Base-by-base conservation (phyloP, 2,113 vertebrate genomes). In the Pterocles burchelli region DNA sequence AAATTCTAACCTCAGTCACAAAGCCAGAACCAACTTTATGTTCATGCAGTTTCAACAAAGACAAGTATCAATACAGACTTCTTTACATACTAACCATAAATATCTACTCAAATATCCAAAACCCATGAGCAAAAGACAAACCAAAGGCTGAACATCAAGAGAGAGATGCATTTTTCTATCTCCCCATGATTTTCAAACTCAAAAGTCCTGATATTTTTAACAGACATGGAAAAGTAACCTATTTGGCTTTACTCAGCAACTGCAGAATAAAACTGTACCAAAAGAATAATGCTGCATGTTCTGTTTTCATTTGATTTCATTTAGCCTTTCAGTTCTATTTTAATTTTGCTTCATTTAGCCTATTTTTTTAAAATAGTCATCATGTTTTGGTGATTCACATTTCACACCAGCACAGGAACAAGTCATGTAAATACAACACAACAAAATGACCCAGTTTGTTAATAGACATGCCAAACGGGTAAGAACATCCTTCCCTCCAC, bases 331-430 rank as follows among this genome's bases (percentile, higher is more conserved):
- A 75, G 91, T 87, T 97, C 95, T 97, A 91, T 94, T 93, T 95
- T 91, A 90, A 90, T 87, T 92, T 67, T 87, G 73, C 93, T 92
- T 90, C 89, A 75, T 92, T 95, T 95, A 90, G 76, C 51, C 68
- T 80, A 16, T 90, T 92, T 81, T 90, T 81, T n/a, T 63, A 31
- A 48, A 95, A 95, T 95, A 93, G 96, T 90, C 93, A 94, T 86
- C 93, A 74, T 96, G 79, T 96, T 95, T 96, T 95, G 88, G 88
- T 96, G 95, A 96, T 94, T 97, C 96, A 97, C 92, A 95, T 92
- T 97, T 97, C 96, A 92, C 96, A 96, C 90, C 83, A 96, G 84
- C 89, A 63, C 86, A 89, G 73, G 88, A 96, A 95, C 95, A 96
- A 96, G 88, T 72, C 83, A 95, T 96, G 95, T 96, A 96, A 96